Conservation (phyloP, 2,888 invertebrate species). For the Hypena proboscidalis region DNA sequence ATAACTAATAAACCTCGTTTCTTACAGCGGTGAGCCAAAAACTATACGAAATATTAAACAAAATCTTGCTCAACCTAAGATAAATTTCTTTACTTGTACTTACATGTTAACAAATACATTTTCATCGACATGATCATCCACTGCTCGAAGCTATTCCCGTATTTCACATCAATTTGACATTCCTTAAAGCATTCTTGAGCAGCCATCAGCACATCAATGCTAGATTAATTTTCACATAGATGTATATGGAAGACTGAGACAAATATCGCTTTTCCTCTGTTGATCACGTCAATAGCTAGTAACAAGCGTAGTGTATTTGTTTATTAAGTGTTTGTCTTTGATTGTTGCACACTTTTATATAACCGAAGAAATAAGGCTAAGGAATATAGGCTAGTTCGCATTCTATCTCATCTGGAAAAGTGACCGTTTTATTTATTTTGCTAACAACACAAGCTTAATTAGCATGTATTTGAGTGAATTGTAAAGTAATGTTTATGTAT, state of each 20-base stretch:
- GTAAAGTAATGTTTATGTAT: no score
- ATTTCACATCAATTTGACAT: slow-evolving; percentile 60
- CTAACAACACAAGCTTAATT: no score
- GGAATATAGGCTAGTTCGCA: no score
- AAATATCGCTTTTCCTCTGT: slow-evolving; percentile 71
- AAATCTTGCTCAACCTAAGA: background rate
- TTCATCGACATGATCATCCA: background rate
- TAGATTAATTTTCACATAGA: slow-evolving; percentile 58
- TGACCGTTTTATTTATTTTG: slow-evolving; percentile 7
- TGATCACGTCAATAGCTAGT: slow-evolving; percentile 74
- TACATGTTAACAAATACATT: background rate
- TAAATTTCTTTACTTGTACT: background rate
- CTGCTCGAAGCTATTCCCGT: slow-evolving; percentile 23
- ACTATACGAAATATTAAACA: background rate
- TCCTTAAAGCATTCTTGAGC: slow-evolving; percentile 61
- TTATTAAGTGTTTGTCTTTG: slow-evolving; percentile 30
- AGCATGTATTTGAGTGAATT: no score
- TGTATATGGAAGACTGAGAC: slow-evolving; percentile 62
- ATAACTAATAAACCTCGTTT: no score
- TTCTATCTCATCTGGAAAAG: background rate
- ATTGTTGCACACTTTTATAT: slow-evolving; percentile 28
- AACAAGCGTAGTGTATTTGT: slow-evolving; percentile 59
- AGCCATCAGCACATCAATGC: slow-evolving; percentile 52
- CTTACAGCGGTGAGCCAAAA: no score
- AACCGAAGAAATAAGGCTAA: no score